Evolutionary conservation across 2,113 vertebrate genomes (phyloP).

Genomic region (Gopherus flavomarginatus): DNA sequence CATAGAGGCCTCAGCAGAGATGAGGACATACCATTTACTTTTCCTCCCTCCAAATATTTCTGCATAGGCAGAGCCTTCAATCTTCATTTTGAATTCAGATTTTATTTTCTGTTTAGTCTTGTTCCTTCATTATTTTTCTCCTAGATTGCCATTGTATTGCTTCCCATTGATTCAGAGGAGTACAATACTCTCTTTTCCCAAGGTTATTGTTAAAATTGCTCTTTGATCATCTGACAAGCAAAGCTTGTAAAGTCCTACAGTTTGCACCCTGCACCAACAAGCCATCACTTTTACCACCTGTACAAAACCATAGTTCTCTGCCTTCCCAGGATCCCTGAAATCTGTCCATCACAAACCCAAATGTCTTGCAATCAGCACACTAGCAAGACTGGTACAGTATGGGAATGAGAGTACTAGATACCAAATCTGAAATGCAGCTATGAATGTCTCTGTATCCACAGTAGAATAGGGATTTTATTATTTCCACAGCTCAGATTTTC

Average conservation of each 20-base stretch:
- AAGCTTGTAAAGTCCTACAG: background rate
- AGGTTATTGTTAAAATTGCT: background rate
- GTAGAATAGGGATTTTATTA: background rate
- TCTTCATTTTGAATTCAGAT: background rate
- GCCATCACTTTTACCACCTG: background rate
- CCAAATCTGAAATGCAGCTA: background rate
- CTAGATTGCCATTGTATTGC: accelerated
- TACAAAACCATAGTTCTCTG: background rate
- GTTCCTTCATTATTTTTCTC: background rate
- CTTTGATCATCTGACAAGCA: background rate
- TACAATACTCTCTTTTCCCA: background rate
- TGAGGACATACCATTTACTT: background rate
- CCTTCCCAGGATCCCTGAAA: background rate
- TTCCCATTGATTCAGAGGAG: background rate
- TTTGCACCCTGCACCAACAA: background rate
- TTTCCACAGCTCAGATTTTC: accelerated
- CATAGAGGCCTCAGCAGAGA: background rate
- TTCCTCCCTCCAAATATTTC: background rate
- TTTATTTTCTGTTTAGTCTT: background rate
- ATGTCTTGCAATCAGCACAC: background rate
- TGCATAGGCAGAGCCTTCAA: too few relatives aligned
- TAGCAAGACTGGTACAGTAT: background rate
- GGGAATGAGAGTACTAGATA: background rate
- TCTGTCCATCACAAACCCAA: background rate
- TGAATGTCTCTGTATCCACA: accelerated